Evolutionary conservation across 1,140 invertebrate genomes (phyloP), one percentile per base, ranked within the genome.

Genomic region (Cotesia chilonis): DNA sequence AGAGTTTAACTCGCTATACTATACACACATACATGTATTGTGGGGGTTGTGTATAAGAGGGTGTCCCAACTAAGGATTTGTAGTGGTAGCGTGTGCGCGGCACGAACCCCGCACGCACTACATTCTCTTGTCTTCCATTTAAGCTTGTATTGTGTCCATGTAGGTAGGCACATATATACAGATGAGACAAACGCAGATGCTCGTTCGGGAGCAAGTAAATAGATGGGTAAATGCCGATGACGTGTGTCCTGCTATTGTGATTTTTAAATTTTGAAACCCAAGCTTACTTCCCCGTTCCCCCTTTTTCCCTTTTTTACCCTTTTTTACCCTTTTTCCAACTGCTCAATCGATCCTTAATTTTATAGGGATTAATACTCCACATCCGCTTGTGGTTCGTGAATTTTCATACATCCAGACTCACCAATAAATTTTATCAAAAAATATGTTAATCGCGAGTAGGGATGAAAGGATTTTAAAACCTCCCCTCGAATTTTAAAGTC

Each of bases 121-220:
- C 6, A 7, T 20, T 57, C 41, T 47, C 41, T 47, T 47, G 41
- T 47, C 41, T 47, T 47, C 10, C 41, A 47, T 47, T 47, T 10
- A 28, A 28, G 41, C 10, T 9, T 47, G 41, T 41, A 52, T 51
- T 52, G 52, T 64, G 52, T 69, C 59, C 60, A 61, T 68, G 66
- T 55, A 55, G 10, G n/a, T 14, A 55, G 10, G n/a, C 12, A 55
- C 12, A 55, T 17, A 59, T 59, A 20, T 71, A 37, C 65, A 37
- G 60, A 37, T 64, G 61, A 68, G 61, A 75, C 74, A 75, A 75
- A 81, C 83, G 84, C 84, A 85, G 84, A 85, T 85, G 84, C 84
- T 81, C 76, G 66, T 63, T 59, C 68, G 68, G 75, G 61, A 72
- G 70, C 78, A 78, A 73, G n/a, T 57, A 70, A 81, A 81, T 74